These are phyloP conservation scores for Tringa solitaria DNA, from an alignment of 2,113 vertebrate genomes.

Conservation along the genomic window DNA sequence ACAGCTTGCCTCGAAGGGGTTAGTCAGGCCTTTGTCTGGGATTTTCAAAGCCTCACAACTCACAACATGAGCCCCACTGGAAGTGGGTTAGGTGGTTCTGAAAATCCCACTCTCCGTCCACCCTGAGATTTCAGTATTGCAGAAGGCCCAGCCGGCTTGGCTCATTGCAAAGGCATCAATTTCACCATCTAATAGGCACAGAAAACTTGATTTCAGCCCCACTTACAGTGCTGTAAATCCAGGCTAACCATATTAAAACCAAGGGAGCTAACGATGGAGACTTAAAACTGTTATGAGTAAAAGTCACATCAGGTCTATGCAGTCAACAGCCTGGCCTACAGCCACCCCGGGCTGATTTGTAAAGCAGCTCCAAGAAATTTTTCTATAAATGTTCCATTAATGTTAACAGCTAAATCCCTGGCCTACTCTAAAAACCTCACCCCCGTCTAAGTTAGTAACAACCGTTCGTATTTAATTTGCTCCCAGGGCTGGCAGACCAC, in stretches of 20 bases:
- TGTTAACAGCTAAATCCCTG: conserved; percentile 5
- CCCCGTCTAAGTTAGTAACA: neutral
- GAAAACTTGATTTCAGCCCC: neutral
- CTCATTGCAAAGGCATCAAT: neutral
- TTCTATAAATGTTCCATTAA: neutral
- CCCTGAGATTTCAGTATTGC: neutral
- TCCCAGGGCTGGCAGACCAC: neutral
- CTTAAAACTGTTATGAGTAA: neutral
- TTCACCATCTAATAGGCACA: conserved; percentile 2
- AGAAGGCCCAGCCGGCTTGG: neutral
- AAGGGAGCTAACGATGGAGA: neutral
- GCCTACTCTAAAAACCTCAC: neutral
- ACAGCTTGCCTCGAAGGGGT: neutral
- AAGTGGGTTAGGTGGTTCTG: neutral
- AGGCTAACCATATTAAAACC: neutral
- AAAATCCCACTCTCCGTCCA: neutral
- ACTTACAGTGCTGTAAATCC: neutral
- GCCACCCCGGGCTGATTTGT: neutral
- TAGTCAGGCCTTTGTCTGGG: neutral
- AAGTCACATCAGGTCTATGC: neutral
- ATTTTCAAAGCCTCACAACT: neutral
- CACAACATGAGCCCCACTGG: neutral
- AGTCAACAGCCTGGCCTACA: neutral
- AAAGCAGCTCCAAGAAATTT: neutral
- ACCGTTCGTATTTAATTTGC: neutral